Evolutionary conservation across 1,140 invertebrate species (phyloP), one percentile per base, ranked within the genome.

Genomic region (Hyles vespertilio): DNA sequence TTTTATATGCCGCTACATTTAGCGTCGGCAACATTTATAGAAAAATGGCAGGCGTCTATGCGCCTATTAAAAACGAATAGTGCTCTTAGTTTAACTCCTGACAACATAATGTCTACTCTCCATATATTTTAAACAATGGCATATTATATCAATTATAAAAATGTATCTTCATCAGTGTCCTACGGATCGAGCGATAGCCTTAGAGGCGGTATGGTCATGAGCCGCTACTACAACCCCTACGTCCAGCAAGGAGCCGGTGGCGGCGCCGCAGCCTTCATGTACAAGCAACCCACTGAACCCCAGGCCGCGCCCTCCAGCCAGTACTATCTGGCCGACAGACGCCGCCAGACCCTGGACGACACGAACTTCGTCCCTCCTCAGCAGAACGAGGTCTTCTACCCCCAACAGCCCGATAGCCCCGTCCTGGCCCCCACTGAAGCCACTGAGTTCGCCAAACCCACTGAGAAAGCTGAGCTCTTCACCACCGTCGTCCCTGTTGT

Each of bases 181-280:
- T 85, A 77, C 36, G 85, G 85, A 7, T 79, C 79, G 2, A 69
- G 61, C 11, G 85, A 85, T 56, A 78, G 58, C 53, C 67, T 56
- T 51, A 76, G 78, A 8, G 81, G 84, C 4, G 85, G 78, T 0
- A 77, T 87, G 70, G 82, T 76, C 3, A 11, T 87, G 52, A 88
- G 81, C 56, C 77, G 84, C 5, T 88, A 85, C 68, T 88, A 87
- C 72, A 85, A 83, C 63, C 85, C 85, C 1, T 85, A 87, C 70
- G 83, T 84, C 75, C 77, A 74, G 50, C 69, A 71, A 3, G 59
- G 69, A 0, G 69, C 65, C 10, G 78, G 82, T 40, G 74, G 64
- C 7, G 81, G 85, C 45, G 22, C 22, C 22, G 82, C 85, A 5
- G 84, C 85, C 5, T 84, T 88, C 61, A 80, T 88, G 81, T 83